Evolutionary conservation across 2,888 invertebrate genomes (phyloP), one percentile per base, ranked within the genome.

Genomic region (Philereme transversata): DNA sequence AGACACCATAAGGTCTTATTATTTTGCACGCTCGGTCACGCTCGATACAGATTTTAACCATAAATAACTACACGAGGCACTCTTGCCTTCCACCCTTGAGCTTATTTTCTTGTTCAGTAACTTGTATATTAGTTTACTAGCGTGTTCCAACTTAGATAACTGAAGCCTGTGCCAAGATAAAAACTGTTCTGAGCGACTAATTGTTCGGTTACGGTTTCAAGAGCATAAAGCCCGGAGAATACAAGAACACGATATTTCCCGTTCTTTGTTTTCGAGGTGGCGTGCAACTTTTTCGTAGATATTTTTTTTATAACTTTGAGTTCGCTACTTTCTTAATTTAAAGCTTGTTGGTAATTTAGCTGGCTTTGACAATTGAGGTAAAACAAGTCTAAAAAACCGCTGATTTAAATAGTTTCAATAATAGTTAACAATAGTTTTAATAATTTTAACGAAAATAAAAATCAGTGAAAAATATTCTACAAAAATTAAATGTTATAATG

Each of bases 151-250:
- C 35, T 47, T 33, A 33, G 34, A 33, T 33, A 47, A 22, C 34
- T 9, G 34, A 47, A 34, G 46, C 34, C 34, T 9, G 4, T 38
- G 34, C 33, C 51, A 51, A 46, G 47, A 41, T n/a, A 50, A 53
- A 41, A 57, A 55, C 38, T 51, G 47, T 58, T 51, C 40, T 10
- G 40, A 51, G 58, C 43, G 60, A 55, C 58, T 62, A 59, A 62
- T 62, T 62, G 41, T 54, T 51, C 51, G 34, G 62, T 46, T 38
- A 43, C 43, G 51, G 51, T 59, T 49, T 51, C 41, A 46, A 57
- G 53, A 51, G 22, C 52, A 52, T 43, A 35, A 53, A 45, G 33
- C 48, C 44, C 11, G 53, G 47, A 54, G 41, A 51, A 55, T 62
- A 58, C 48, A 51, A 58, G 48, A 48, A 45, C 41, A 48, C 43